Evolutionary conservation across 2,797 vertebrate species (phyloP), one percentile per base, ranked within the genome.

Genomic region (Lycodopsis pacificus): DNA sequence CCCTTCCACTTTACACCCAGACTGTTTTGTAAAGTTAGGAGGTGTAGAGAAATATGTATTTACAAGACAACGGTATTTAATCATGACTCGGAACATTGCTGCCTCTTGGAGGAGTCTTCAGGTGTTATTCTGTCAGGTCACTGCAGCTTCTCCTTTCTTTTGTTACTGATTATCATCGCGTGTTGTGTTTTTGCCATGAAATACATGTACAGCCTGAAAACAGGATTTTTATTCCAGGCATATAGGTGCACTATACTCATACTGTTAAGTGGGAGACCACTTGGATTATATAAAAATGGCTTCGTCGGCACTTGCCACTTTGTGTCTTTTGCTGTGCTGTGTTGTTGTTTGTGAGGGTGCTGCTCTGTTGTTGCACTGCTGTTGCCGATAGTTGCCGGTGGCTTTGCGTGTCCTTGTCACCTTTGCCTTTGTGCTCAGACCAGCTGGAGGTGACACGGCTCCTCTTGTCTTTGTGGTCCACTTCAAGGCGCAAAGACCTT

Each of bases 371-470:
- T 73, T 58, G 76, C 73, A n/a, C 77, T 70, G 65, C 62, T 69
- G 77, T 81, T 61, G 76, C 77, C n/a, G 20, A 71, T 66, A 54
- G 71, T 76, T 32, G 61, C 79, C 17, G 80, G 79, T 76, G 88
- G 86, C 84, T 81, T 78, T 4, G 71, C 40, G 69, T 80, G 90
- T 88, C 90, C 89, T 81, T 91, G 92, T 93, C 89, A 92, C 92
- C 91, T 89, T 86, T 79, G 85, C 87, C 87, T 92, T 87, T 84
- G 83, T 83, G 89, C 62, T 76, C 64, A 63, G 85, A 89, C 91
- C 93, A 94, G 91, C 93, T 94, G 93, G 92, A 92, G 90, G 89
- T 92, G 93, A 93, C 91, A 89, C 65, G 86, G 71, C 87, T 87
- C 85, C 74, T 86, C 84, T 86, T 71, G 69, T 93, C 87, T 89